Conservation (phyloP, 2,888 invertebrate species). For the Meiosimyza decipiens region DNA sequence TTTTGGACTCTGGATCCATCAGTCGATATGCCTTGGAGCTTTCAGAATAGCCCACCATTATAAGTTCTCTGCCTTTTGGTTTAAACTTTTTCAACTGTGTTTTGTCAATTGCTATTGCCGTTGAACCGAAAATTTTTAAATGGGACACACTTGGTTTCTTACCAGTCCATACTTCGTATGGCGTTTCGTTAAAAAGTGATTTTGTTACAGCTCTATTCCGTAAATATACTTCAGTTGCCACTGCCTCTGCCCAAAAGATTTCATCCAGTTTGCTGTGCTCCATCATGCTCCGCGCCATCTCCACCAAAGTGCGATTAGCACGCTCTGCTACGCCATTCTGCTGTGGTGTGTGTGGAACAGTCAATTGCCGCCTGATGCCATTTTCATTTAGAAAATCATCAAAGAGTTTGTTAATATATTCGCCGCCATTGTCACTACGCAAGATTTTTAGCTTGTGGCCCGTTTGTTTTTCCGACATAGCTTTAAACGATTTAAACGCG, state of each 20-base stretch:
- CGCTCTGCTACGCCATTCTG: slow-evolving; percentile 43
- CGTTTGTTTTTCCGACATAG: slow-evolving; percentile 34
- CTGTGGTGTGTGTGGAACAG: slow-evolving; percentile 35
- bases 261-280: slow-evolving; percentile 47
- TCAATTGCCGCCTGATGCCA: slow-evolving; percentile 34
- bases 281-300: slow-evolving; percentile 52
- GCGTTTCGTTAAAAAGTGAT: slow-evolving; percentile 30
- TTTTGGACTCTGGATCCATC: slow-evolving; percentile 22
- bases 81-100: slow-evolving; percentile 37
- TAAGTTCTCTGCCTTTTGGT: slow-evolving; percentile 37
- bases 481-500: slow-evolving; percentile 35
- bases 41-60: slow-evolving; percentile 40
- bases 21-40: slow-evolving; percentile 35
- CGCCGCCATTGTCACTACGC: slow-evolving; percentile 38
- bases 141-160: slow-evolving; percentile 34
- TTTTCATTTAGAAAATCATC: slow-evolving; percentile 23
- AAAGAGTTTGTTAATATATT: slow-evolving; percentile 26
- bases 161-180: slow-evolving; percentile 36
- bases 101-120: slow-evolving; percentile 40
- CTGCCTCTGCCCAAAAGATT: slow-evolving; percentile 43
- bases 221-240: slow-evolving; percentile 37
- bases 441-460: slow-evolving; percentile 39
- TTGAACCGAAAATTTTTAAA: slow-evolving; percentile 38
- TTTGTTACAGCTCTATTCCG: slow-evolving; percentile 36
- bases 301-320: slow-evolving; percentile 43